These are phyloP conservation scores for Oedothorax gibbosus DNA, from an alignment of 1,140 invertebrate species.

Conservation along the genomic window DNA sequence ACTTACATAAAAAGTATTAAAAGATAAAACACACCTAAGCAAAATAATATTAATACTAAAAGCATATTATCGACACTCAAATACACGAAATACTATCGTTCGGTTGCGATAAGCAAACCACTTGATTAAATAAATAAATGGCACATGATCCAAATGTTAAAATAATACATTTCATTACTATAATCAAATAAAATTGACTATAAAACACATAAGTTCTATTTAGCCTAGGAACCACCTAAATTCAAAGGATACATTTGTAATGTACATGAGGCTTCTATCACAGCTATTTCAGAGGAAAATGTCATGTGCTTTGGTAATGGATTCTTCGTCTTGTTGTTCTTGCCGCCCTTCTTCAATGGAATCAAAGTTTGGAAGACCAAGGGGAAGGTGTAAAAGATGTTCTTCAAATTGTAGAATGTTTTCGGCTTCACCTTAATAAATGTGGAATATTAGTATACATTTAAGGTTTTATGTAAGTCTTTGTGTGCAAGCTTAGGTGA, in stretches of 20 bases:
- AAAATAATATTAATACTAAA: no score
- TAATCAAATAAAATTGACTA: no score
- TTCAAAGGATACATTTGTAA: conserved; percentile 4
- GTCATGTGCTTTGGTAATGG: conserved; percentile 66
- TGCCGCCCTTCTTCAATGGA: conserved; percentile 77
- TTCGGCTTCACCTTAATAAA: conserved; percentile 77
- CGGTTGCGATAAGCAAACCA: not conserved
- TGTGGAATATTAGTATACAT: no score
- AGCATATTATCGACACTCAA: no score
- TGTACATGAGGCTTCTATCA: conserved; percentile 26
- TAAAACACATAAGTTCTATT: no score
- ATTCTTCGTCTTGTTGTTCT: conserved; percentile 75
- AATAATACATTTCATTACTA: not conserved
- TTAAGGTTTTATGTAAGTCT: no score
- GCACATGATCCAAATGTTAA: not conserved
- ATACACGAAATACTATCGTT: no score
- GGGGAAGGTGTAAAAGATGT: conserved; percentile 76
- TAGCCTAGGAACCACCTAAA: not conserved
- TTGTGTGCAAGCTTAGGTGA: no score
- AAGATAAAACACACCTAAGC: no score
- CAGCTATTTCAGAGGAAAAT: conserved; percentile 65
- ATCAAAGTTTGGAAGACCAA: conserved; percentile 77
- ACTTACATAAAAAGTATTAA: no score
- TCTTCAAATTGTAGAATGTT: conserved; percentile 81
- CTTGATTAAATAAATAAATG: not conserved